Conservation (phyloP, 2,113 vertebrate species). For the Tauraco erythrolophus region DNA sequence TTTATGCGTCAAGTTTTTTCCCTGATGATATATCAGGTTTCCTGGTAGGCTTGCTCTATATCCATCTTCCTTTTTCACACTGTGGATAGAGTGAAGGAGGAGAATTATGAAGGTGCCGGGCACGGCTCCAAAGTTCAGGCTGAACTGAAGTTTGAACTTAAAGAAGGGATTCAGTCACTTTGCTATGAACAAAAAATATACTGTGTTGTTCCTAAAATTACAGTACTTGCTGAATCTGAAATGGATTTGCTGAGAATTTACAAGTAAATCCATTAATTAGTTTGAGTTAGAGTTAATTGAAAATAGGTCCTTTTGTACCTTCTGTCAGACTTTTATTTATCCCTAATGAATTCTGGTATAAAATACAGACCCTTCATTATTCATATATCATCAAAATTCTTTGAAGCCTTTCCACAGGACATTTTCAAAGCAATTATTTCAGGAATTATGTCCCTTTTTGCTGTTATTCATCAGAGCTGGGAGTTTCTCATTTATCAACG, state of each 20-base stretch:
- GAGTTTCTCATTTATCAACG: neutral
- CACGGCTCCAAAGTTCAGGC: neutral
- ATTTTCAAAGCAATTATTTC: slow-evolving; percentile 46
- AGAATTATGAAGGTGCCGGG: slow-evolving; percentile 30
- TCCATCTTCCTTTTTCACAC: slow-evolving; percentile 8
- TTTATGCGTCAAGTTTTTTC: neutral
- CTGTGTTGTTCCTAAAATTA: slow-evolving; percentile 9
- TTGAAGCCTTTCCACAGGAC: slow-evolving; percentile 6
- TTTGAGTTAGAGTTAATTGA: slow-evolving; percentile 58
- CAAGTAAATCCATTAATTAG: slow-evolving; percentile 44
- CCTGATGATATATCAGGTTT: neutral
- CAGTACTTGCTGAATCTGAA: neutral
- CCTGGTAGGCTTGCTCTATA: neutral
- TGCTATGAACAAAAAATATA: neutral
- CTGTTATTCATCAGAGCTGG: neutral
- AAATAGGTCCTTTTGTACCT: slow-evolving; percentile 34
- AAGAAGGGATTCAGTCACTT: neutral
- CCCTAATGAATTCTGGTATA: slow-evolving; percentile 15
- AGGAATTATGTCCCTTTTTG: slow-evolving; percentile 20
- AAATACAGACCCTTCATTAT: slow-evolving; percentile 42
- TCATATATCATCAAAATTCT: slow-evolving; percentile 28
- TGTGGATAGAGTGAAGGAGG: neutral
- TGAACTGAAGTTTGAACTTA: slow-evolving; percentile 4
- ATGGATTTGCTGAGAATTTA: slow-evolving; percentile 45
- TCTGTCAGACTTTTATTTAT: slow-evolving; percentile 44